Base-by-base conservation (phyloP, 2,797 vertebrate genomes). In the Rhodeus uyekii region DNA sequence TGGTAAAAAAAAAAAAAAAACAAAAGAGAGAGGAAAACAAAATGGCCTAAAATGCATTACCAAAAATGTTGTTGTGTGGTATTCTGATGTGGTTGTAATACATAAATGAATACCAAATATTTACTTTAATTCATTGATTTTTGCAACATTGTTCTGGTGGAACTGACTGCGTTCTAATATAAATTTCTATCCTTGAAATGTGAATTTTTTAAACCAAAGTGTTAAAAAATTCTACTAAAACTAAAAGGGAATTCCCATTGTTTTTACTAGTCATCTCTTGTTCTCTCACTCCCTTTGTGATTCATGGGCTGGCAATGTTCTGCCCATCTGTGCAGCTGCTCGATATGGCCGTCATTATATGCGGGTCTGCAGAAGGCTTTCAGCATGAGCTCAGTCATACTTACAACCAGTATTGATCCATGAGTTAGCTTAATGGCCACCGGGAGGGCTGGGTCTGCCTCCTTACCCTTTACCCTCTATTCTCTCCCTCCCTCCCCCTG, bases 351-450 rank as follows among this genome's bases (percentile, higher is more conserved):
- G 88, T 90, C 91, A 89, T 92, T 91, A 90, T 89, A 73, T 91
- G 87, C 85, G 69, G 68, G 53, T 8, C 27, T 46, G 83, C 88
- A 90, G 87, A 87, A 87, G 88, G 87, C 92, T 91, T 90, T 92
- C 92, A 93, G 88, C 82, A 44, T n/a, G 89, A 87, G 78, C 86
- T 85, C 8, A 74, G 87, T 89, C 89, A 89, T 89, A 80, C 86
- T 89, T 88, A 86, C 82, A 83, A 91, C 91, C 90, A 87, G 88
- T 95, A 94, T 91, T 92, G 92, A 94, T 94, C 92, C 72, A 84
- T 58, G 73, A 85, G 86, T 91, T 89, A 80, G 89, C 87, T 90
- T 95, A 94, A 95, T 94, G 93, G 92, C 90, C 8, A 90, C 91
- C 88, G 90, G 89, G 90, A 90, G 38, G 87, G 84, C 87, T 87